phyloP scores from a whole-genome alignment of 2,888 invertebrate species.

The Ochropacha duplaris region DNA sequence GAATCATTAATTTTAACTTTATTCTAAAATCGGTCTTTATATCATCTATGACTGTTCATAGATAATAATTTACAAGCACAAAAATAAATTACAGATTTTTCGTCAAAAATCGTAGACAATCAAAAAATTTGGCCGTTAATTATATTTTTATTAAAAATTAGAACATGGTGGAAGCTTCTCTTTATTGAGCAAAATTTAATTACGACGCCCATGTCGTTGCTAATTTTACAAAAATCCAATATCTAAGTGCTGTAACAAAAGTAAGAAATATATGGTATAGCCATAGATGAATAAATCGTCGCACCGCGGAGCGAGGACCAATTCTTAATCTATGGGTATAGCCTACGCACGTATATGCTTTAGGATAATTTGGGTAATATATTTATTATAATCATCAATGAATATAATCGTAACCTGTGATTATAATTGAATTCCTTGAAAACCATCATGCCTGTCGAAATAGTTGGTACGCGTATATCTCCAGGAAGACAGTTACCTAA shows the following conservation, averaged over 20 bases:
- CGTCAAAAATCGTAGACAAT: slow-evolving; percentile 26
- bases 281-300: no score
- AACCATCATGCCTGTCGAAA: neutral
- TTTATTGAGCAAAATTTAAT: slow-evolving; percentile 64
- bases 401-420: neutral
- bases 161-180: slow-evolving; percentile 59
- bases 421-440: neutral
- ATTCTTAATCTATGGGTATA: no score
- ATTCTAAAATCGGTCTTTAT: slow-evolving; percentile 28
- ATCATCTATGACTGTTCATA: neutral
- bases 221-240: neutral
- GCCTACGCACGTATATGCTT: neutral
- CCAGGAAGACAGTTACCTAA: slow-evolving; percentile 21
- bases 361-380: neutral
- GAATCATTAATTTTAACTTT: slow-evolving; percentile 8
- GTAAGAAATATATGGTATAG: no score
- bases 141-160: slow-evolving; percentile 19
- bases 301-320: no score
- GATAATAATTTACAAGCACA: slow-evolving; percentile 39
- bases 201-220: slow-evolving; percentile 20
- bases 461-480: slow-evolving; percentile 21
- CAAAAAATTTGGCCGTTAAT: slow-evolving; percentile 31
- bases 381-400: neutral
- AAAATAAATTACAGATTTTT: slow-evolving; percentile 19
- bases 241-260: neutral